Conservation (phyloP, 2,888 invertebrate genomes). For the Cartodere bifasciata region DNA sequence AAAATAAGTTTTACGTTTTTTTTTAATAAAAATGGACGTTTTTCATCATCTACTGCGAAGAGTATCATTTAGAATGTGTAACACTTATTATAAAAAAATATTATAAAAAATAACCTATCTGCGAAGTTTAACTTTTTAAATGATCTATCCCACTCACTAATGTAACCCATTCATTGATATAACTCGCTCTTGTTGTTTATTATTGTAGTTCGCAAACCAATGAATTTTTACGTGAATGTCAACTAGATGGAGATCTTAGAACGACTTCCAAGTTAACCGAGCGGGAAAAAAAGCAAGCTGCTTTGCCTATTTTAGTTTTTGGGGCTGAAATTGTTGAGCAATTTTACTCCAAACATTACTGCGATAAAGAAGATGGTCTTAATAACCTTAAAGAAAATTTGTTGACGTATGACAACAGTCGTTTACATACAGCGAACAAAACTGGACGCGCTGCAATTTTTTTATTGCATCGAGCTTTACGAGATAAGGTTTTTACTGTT, state of each 20-base stretch:
- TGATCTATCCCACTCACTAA: not conserved
- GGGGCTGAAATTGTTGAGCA: slow-evolving; percentile 83
- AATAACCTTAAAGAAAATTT: slow-evolving; percentile 49
- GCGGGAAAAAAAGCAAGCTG: slow-evolving; percentile 75
- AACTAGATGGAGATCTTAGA: slow-evolving; percentile 44
- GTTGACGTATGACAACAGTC: slow-evolving; percentile 34
- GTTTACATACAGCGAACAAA: slow-evolving; percentile 54
- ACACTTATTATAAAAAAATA: too few species aligned
- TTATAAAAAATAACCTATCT: too few species aligned
- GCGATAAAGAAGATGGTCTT: slow-evolving; percentile 82
- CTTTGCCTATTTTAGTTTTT: slow-evolving; percentile 81
- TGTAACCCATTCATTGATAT: not conserved
- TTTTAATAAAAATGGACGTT: too few species aligned
- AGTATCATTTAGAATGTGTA: too few species aligned
- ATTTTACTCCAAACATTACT: slow-evolving; percentile 80
- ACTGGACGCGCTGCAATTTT: slow-evolving; percentile 71
- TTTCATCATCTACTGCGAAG: too few species aligned
- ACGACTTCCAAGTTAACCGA: slow-evolving; percentile 53
- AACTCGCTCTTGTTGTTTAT: too few species aligned
- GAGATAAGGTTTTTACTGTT: slow-evolving; percentile 82
- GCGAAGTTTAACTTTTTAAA: too few species aligned
- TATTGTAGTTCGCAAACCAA: slow-evolving; percentile 75
- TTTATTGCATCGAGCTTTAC: slow-evolving; percentile 63
- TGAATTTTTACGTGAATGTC: slow-evolving; percentile 65
- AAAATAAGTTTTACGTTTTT: too few species aligned